A percentile compares a stretch with the other conserved stretches of the same genome.
These are phyloP conservation scores for Vidua macroura DNA, from an alignment of 2,113 vertebrate species.

Conservation along the genomic window DNA sequence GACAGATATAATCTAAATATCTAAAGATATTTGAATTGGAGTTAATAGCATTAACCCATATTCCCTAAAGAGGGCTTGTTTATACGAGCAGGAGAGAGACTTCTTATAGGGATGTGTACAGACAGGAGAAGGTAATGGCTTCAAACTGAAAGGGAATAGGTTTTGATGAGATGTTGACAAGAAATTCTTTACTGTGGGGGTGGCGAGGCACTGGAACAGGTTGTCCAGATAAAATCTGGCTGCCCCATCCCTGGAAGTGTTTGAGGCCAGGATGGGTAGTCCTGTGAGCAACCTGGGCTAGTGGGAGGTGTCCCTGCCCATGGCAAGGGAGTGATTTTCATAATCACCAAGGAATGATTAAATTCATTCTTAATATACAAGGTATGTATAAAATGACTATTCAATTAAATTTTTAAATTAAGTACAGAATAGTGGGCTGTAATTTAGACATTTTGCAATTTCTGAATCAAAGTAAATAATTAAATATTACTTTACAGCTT, in stretches of 20 bases:
- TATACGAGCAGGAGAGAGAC: not conserved
- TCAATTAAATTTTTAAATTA: not conserved
- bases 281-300: not conserved
- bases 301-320: not conserved
- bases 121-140: not conserved
- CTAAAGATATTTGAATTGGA: not conserved
- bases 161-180: not conserved
- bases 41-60: not conserved
- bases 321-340: not conserved
- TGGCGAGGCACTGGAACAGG: not conserved
- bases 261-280: not conserved
- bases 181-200: not conserved
- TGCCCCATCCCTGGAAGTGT: not conserved
- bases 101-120: not conserved
- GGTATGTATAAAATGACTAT: not conserved
- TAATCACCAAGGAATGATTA: not conserved
- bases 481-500: not conserved
- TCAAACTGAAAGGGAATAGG: not conserved
- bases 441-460: not conserved
- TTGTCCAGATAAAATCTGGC: not conserved
- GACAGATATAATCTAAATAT: not conserved
- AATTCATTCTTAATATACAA: not conserved
- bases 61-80: not conserved
- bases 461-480: not conserved
- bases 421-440: not conserved